Evolutionary conservation across 2,888 invertebrate species (phyloP).

Genomic region (Calameuta pallipes): DNA sequence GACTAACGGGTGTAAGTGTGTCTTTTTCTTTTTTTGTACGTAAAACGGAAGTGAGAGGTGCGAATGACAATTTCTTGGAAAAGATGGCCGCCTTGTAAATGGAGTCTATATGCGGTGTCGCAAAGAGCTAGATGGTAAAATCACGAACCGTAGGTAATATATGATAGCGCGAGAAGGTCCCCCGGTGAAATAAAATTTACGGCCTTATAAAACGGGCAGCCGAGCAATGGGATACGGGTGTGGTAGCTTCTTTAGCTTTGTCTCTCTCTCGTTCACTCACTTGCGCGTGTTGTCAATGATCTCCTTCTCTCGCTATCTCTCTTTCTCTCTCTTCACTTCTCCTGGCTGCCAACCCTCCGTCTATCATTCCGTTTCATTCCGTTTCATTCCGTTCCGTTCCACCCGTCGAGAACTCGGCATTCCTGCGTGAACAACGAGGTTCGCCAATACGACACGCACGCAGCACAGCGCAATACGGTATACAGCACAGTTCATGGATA

Average conservation of each 20-base stretch:
- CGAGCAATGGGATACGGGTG: not conserved
- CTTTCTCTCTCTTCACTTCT: not conserved
- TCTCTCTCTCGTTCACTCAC: slow-evolving; percentile 3
- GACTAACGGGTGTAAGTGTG: not conserved
- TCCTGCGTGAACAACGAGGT: not conserved
- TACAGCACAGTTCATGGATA: not conserved
- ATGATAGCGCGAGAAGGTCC: not conserved
- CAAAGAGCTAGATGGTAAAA: not conserved
- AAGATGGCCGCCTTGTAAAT: slow-evolving; percentile 14
- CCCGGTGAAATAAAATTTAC: slow-evolving; percentile 4
- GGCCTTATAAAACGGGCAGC: slow-evolving; percentile 1
- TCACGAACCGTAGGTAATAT: not conserved
- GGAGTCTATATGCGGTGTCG: not conserved
- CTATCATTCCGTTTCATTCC: not conserved
- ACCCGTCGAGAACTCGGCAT: not conserved
- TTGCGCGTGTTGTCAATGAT: too few relatives aligned
- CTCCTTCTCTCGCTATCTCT: not conserved
- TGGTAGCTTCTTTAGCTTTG: not conserved
- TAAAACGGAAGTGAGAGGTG: not conserved
- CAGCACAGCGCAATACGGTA: not conserved
- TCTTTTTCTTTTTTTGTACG: not conserved
- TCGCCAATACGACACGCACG: not conserved
- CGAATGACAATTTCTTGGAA: not conserved
- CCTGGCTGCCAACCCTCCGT: not conserved
- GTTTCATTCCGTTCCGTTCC: slow-evolving; percentile 6